phyloP scores from a whole-genome alignment of 2,888 invertebrate genomes.

The Drosophila borborema region DNA sequence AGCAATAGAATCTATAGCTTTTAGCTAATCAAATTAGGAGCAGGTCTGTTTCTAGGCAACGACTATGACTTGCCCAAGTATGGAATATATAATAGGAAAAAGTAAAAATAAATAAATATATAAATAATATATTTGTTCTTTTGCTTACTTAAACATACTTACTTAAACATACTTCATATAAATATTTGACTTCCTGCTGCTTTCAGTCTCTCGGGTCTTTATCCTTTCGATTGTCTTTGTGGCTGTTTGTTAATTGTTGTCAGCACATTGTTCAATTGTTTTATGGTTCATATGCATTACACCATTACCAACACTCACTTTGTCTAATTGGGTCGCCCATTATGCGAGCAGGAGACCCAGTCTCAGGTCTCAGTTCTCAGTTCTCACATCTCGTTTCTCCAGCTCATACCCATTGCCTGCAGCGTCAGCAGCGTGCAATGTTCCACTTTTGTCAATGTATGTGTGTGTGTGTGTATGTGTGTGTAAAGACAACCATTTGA shows the following conservation, averaged over 20 bases:
- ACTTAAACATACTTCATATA: background rate
- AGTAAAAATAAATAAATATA: background rate
- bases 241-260: conserved; percentile 63
- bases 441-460: conserved; percentile 60
- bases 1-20: conserved; percentile 25
- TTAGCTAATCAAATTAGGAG: conserved; percentile 45
- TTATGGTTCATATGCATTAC: conserved; percentile 79
- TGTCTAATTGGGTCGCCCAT: conserved; percentile 84
- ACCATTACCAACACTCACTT: conserved; percentile 72
- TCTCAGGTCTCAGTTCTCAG: conserved; percentile 21
- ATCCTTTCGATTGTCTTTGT: conserved; percentile 39
- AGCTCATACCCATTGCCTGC: conserved; percentile 14
- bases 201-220: conserved; percentile 9
- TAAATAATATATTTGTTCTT: background rate
- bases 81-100: background rate
- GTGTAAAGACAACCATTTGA: conserved; percentile 74
- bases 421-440: conserved; percentile 60
- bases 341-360: conserved; percentile 57
- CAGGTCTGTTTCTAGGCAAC: background rate
- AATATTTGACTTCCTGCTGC: background rate
- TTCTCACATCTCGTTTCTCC: conserved; percentile 15
- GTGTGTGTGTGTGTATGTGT: conserved; percentile 50
- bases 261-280: conserved; percentile 78
- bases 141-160: background rate
- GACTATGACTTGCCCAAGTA: background rate